Base-by-base conservation (phyloP, 2,797 vertebrate genomes). In the Clangula hyemalis region DNA sequence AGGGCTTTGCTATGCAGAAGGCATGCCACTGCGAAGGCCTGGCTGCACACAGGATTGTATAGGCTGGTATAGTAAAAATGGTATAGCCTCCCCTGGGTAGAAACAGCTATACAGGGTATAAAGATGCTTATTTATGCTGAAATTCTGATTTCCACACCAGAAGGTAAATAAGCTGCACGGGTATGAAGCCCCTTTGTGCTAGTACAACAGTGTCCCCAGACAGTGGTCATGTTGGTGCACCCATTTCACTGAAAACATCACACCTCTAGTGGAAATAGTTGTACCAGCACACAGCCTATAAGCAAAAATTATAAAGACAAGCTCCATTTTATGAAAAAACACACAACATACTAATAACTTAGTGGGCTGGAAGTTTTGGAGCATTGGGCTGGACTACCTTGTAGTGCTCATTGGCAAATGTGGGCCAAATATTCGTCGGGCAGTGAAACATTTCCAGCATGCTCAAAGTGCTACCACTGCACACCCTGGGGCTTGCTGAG, bases 131-230 rank as follows among this genome's bases (percentile, higher is more conserved):
- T 82, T 91, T 95, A 81, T 86, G 57, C 36, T 21, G 57, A 78
- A 69, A 81, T 84, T 73, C 85, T 77, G 78, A 61, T 79, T 94
- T 93, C 76, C n/a, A 86, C 75, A 68, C 38, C 89, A 96, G 79
- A 54, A 79, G 69, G 25, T 43, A 43, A 43, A 19, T 43, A 43
- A 43, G 43, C 43, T 43, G 43, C 27, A 34, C 11, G 11, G 38
- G 17, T 14, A 90, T 57, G 86, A 81, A 80, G 80, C 56, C 61
- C 11, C 2, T 5, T 62, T 93, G 76, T 89, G 47, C 38, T 51
- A 38, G 45, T 43, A 43, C 15, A 78, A 86, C 54, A 43, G 43
- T 36, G 25, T 90, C 28, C 54, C 57, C 62, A 75, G 1, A 16
- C 28, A 36, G 22, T 27, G 25, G 34, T 60, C 76, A 49, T 54